A percentile compares a stretch with the other conserved stretches of the same genome.
Evolutionary conservation across 2,888 invertebrate genomes (phyloP).

Genomic region (Pinctada fucata): DNA sequence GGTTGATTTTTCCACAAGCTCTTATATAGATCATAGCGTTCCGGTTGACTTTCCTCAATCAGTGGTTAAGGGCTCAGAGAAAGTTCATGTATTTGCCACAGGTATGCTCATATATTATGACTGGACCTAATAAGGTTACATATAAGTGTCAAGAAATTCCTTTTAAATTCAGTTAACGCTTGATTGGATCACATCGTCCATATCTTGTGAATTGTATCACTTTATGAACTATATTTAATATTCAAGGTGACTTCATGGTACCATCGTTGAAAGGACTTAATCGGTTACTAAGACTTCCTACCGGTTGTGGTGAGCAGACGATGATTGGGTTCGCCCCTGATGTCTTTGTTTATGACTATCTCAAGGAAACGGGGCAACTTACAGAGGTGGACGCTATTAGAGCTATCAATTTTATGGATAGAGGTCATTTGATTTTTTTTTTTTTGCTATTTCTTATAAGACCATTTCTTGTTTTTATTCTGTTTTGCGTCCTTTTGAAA

Average conservation of each 20-base stretch:
- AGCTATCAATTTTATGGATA: constrained; percentile 84
- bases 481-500: no score
- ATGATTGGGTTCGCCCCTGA: constrained; percentile 94
- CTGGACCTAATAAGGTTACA: no score
- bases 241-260: constrained; percentile 86
- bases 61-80: constrained; percentile 82
- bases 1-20: constrained; percentile 45
- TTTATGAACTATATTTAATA: not conserved
- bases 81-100: constrained; percentile 80
- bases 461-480: no score
- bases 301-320: constrained; percentile 95
- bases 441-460: no score
- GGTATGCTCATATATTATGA: constrained; percentile 54
- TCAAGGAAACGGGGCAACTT: constrained; percentile 85
- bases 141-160: no score
- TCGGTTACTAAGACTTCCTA: constrained; percentile 87
- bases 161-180: no score
- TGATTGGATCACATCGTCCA: no score
- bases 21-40: constrained; percentile 78
- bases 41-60: constrained; percentile 84
- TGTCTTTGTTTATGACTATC: constrained; percentile 90
- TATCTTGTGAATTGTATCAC: no score
- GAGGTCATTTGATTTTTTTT: constrained; percentile 76
- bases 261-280: constrained; percentile 87
- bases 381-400: constrained; percentile 83